Base-by-base conservation (phyloP, 1,140 invertebrate genomes). In the Rhopalosiphum maidis region DNA sequence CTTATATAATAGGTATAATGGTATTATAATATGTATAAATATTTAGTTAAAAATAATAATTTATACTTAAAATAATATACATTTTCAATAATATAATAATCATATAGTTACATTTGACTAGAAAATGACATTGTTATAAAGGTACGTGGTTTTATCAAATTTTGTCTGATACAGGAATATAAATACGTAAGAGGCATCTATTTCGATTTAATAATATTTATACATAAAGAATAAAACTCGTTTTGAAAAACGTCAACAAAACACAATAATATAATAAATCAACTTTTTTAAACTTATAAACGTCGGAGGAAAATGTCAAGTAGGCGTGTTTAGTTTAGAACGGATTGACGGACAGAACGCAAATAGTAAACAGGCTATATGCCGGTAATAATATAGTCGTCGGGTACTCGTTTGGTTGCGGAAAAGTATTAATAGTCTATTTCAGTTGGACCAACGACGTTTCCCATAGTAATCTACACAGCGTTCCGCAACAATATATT, bases 21-120 rank as follows among this genome's bases (percentile, higher is more conserved):
- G 15, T 77, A 37, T 37, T 83, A 83, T 85, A 25, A 11, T 85
- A 85, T 85, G 83, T 85, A 85, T 85, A 85, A 43, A 85, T 85
- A 85, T 85, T 85, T 43, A 85, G 23, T 85, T 85, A 30, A 85
- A 85, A 85, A 85, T 85, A 85, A 41, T 85, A 43, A 37, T 85
- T 85, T 85, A 85, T 85, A 43, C 37, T 85, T 85, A 85, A 85
- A 41, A 85, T 85, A 85, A 85, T 85, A 85, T 85, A 85, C 23
- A 43, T 85, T 85, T 41, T 41, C 23, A 41, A 30, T 30, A 41
- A 43, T 85, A 85, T 43, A 85, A 43, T 41, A 85, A 25, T 35
- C 23, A 3, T 83, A 43, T 25, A 15, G 37, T 4, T 85, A 37
- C 37, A 25, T 43, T 85, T 25, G 83, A 85, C 83, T 85, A 43